Evolutionary conservation across 1,140 invertebrate species (phyloP).

Genomic region (Cotesia glomerata): DNA sequence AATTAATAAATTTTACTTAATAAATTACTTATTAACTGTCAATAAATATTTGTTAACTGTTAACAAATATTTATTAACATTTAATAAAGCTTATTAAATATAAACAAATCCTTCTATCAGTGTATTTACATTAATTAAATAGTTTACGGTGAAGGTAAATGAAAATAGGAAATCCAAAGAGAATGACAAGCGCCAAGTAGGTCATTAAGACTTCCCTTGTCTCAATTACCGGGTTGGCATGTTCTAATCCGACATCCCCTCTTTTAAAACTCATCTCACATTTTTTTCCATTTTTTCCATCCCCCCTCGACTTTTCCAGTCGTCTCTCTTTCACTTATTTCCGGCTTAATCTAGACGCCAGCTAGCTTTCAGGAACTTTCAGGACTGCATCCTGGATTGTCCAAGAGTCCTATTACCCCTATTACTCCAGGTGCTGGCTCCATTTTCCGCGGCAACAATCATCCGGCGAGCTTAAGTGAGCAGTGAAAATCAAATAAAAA

Average conservation of each 20-base stretch:
- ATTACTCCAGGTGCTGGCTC: neutral
- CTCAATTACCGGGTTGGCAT: constrained; percentile 11
- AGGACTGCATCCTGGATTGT: neutral
- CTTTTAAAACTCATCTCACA: neutral
- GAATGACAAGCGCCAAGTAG: neutral
- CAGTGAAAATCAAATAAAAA: neutral
- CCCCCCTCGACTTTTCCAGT: no score
- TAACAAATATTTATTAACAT: no score
- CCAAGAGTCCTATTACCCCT: no score
- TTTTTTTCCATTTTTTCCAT: neutral
- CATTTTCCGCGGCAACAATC: constrained; percentile 12
- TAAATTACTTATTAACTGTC: no score
- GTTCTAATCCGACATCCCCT: constrained; percentile 12
- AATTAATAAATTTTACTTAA: no score
- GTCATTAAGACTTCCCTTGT: constrained; percentile 9
- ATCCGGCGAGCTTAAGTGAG: neutral
- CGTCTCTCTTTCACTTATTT: neutral
- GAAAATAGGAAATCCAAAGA: neutral
- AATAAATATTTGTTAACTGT: no score
- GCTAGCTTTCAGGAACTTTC: constrained; percentile 1
- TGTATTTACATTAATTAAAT: neutral
- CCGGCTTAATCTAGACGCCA: constrained; percentile 12
- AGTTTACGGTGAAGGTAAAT: neutral
- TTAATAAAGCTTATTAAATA: no score
- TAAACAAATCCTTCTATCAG: no score